These are phyloP conservation scores for Dicrostonyx torquatus DNA, from an alignment of 2,797 vertebrate species.

Conservation along the genomic window DNA sequence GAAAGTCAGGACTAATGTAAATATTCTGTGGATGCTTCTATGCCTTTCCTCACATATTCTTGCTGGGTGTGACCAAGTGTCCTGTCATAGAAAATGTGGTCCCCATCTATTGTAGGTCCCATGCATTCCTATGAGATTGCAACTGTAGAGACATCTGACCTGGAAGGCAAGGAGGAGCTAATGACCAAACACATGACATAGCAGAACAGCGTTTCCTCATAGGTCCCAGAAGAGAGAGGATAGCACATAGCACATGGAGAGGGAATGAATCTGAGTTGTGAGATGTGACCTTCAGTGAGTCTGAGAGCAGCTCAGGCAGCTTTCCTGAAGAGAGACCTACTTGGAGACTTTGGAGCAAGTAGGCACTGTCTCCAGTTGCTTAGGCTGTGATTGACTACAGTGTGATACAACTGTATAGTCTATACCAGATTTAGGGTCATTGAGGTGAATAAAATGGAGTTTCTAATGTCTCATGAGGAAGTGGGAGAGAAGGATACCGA, in stretches of 20 bases:
- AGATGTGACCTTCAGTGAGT: neutral
- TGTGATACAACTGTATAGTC: neutral
- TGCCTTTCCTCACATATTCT: neutral
- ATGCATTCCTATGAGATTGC: neutral
- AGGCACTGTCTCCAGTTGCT: neutral
- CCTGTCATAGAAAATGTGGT: neutral
- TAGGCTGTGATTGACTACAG: rapidly evolving
- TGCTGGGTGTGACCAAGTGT: neutral
- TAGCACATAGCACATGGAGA: neutral
- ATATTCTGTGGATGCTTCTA: neutral
- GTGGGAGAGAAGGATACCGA: neutral
- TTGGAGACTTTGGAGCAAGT: neutral
- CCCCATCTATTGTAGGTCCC: neutral
- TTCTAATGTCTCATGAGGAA: neutral
- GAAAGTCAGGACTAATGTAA: neutral
- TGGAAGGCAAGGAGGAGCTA: neutral
- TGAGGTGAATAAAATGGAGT: neutral
- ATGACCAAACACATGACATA: neutral
- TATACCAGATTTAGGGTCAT: no score
- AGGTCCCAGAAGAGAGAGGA: neutral
- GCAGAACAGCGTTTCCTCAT: no score
- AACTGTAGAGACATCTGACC: neutral
- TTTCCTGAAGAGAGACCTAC: neutral
- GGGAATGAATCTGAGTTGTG: no score
- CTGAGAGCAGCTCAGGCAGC: neutral